phyloP scores from a whole-genome alignment of 2,888 invertebrate genomes.

The Silvanus unidentatus region DNA sequence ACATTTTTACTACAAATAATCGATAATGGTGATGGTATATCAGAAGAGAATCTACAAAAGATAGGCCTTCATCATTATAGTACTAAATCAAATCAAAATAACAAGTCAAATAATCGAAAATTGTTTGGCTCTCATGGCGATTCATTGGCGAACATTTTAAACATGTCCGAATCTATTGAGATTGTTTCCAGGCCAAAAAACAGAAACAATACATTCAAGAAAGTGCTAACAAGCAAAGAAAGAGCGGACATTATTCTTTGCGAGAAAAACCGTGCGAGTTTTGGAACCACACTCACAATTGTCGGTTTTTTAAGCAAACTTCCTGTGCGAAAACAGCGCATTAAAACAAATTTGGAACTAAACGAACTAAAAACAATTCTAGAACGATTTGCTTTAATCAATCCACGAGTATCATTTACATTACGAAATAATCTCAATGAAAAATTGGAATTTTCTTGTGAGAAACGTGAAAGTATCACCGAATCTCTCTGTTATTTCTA shows the following conservation, averaged over 20 bases:
- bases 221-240: conserved; percentile 39
- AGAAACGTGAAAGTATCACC: conserved; percentile 52
- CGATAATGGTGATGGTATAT: no score
- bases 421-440: conserved; percentile 60
- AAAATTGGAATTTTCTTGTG: conserved; percentile 55
- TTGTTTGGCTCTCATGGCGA: no score
- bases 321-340: conserved; percentile 55
- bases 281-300: conserved; percentile 68
- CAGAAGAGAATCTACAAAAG: no score
- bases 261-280: conserved; percentile 54
- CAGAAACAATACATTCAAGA: conserved; percentile 51
- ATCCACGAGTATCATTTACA: conserved; percentile 60
- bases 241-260: no score
- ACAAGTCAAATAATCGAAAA: no score
- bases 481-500: conserved; percentile 50
- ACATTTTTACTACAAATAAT: no score
- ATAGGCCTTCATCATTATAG: no score
- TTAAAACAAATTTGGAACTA: conserved; percentile 52
- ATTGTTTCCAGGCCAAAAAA: conserved; percentile 53
- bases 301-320: conserved; percentile 59
- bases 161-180: conserved; percentile 51
- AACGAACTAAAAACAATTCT: conserved; percentile 55
- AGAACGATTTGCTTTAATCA: conserved; percentile 59
- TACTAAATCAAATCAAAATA: no score
- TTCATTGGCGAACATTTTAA: background rate